A percentile compares a stretch with the other conserved stretches of the same genome.
Conservation (phyloP, 1,140 invertebrate genomes). For the Phthorimaea operculella region DNA sequence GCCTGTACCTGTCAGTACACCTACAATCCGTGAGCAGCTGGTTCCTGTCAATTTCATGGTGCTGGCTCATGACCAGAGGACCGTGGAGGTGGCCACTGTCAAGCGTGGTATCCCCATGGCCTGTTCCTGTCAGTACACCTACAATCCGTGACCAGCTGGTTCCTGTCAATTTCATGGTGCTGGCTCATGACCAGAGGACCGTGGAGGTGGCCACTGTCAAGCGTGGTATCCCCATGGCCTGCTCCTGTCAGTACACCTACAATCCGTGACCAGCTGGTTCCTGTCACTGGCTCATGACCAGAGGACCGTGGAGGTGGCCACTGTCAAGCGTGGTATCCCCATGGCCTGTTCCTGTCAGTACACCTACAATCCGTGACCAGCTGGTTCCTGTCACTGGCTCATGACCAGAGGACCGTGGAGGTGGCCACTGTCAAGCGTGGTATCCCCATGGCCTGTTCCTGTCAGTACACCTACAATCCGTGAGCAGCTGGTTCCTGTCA, state of each 20-base stretch:
- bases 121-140: no score
- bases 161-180: no score
- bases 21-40: neutral
- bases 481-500: neutral
- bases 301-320: neutral
- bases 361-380: no score
- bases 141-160: neutral
- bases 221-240: slow-evolving; percentile 1
- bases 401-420: neutral
- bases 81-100: neutral
- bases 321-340: neutral
- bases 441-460: slow-evolving; percentile 3
- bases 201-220: neutral
- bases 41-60: slow-evolving; percentile 3
- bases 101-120: neutral
- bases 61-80: neutral
- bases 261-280: neutral
- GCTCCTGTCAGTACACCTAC: no score
- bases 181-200: neutral
- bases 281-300: neutral
- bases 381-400: slow-evolving; percentile 4
- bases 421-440: neutral
- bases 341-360: slow-evolving; percentile 6
- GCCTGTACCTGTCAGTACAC: neutral
- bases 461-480: no score